Evolutionary conservation across 2,888 invertebrate genomes (phyloP), one percentile per base, ranked within the genome.

Genomic region (Tinea pellionella): DNA sequence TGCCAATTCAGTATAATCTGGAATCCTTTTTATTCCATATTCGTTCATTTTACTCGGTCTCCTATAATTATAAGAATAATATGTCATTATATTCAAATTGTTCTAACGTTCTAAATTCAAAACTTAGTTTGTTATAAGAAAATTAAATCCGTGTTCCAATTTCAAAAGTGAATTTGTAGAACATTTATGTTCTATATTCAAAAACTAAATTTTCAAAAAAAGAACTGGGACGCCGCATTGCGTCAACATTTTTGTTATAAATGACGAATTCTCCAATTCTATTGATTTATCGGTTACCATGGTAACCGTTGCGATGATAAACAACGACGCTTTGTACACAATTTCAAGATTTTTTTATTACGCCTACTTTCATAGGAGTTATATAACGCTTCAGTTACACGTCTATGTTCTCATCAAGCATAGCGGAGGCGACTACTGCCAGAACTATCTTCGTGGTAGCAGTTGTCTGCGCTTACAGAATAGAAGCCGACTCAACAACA

Each of bases 1-100:
- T 6, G 94, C 94, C 67, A 92, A 89, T 73, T 95, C 95, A 0
- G 94, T 95, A 67, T 95, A 95, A 78, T 95, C 94, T 59, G 93
- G 91, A 57, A 91, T 88, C 67, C 89, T 88, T 71, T 90, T 89
- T 66, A 87, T 67, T 4, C 88, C 88, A 76, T 85, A 88, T 2
- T 88, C 88, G 59, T 71, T 78, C 77, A 87, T 77, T 67, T 86
- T 88, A 18, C 72, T 71, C n/a, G 85, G 85, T 61, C 86, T 69
- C 71, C 87, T 86, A 68, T 70, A 78, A 62, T 76, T 71, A 71
- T 75, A 78, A 66, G 77, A 69, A 43, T 37, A 37, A 57, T 11
- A 55, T 2, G 8, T 57, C 32, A 57, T 57, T n/a, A n/a, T n/a
- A n/a, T n/a, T n/a, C n/a, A n/a, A n/a, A n/a, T n/a, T n/a, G n/a